These are phyloP conservation scores for Bombus cullumanus DNA, from an alignment of 1,140 invertebrate genomes.

Conservation along the genomic window DNA sequence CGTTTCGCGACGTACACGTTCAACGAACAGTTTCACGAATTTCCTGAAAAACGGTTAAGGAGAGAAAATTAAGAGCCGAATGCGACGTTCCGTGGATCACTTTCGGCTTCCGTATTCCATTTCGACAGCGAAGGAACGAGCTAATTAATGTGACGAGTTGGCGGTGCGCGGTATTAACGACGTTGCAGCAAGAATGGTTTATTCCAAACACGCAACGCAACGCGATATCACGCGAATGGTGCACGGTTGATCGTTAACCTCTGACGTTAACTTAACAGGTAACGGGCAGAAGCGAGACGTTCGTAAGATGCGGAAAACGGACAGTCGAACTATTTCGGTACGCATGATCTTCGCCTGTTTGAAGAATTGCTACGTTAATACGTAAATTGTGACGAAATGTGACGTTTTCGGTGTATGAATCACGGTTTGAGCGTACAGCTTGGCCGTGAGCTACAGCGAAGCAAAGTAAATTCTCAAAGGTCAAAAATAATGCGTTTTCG, in stretches of 20 bases:
- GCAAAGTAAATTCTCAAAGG: background rate
- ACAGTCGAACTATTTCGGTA: background rate
- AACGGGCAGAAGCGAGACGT: background rate
- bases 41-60: too few species aligned
- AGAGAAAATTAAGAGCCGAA: background rate
- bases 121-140: background rate
- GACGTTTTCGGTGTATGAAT: slow-evolving; percentile 4
- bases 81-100: too few species aligned
- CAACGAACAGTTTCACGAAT: too few species aligned
- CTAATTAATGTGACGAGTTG: background rate
- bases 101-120: too few species aligned
- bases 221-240: slow-evolving; percentile 22
- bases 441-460: too few species aligned
- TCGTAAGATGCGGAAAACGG: background rate
- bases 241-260: slow-evolving; percentile 24
- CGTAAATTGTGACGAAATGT: slow-evolving; percentile 8
- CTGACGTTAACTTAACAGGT: slow-evolving; percentile 8
- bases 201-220: slow-evolving; percentile 1
- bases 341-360: background rate
- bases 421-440: background rate
- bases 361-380: background rate
- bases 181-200: background rate
- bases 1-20: too few species aligned
- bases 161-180: too few species aligned
- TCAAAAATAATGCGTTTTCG: background rate